Evolutionary conservation across 1,140 invertebrate species (phyloP), one percentile per base, ranked within the genome.

Genomic region (Aphaenogaster floridana): DNA sequence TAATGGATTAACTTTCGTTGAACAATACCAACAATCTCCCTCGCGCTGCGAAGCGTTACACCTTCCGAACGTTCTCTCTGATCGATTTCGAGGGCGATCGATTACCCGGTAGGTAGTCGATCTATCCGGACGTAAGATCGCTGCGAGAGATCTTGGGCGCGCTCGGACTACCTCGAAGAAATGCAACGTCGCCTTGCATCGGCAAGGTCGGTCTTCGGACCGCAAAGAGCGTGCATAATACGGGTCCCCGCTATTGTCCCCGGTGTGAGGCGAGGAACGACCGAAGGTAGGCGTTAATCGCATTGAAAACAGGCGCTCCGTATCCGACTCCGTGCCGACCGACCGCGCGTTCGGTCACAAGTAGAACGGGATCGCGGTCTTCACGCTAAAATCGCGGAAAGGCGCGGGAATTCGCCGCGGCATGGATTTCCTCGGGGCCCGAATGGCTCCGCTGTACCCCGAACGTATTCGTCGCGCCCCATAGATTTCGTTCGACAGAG

Each of bases 301-400:
- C 85, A 88, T 88, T 87, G 87, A 88, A 86, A 88, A 80, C 83
- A 87, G 36, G 45, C 57, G 85, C 85, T 71, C 72, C 87, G 85
- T 87, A 74, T 86, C 85, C 69, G 74, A 78, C 69, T 64, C 45
- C n/a, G 71, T 36, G 66, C 69, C 48, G 57, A 28, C 57, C 69
- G 21, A 17, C 54, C 13, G n/a, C 45, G 21, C 15, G 11, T 59
- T 69, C 15, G 45, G 83, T 78, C 80, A 63, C 61, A 87, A 57
- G 63, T 50, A 21, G 54, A 57, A 21, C 63, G 61, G 42, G 69
- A 76, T 85, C 80, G 74, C 50, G 80, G 61, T 77, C 87, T 88
- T 88, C 87, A 88, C 87, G 87, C 63, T 87, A 50, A 88, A 88
- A 87, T 88, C 76, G 85, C 74, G 87, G 52, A 85, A 77, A 71